These are phyloP conservation scores for Neodon shergylaensis DNA, from an alignment of 2,113 vertebrate genomes.

Conservation along the genomic window DNA sequence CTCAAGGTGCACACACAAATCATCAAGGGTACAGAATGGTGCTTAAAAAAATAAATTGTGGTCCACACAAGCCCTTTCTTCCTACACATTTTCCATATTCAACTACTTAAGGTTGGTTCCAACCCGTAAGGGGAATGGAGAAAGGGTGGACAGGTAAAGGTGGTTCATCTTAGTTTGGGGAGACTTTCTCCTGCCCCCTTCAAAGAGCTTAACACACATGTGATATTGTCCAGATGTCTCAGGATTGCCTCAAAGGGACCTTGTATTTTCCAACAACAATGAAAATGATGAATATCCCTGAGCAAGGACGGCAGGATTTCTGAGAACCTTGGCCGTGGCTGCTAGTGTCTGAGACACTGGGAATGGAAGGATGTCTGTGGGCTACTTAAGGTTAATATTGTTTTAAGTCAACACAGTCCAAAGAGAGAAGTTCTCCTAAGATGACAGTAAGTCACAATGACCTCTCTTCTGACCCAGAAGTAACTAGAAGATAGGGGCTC, in stretches of 20 bases:
- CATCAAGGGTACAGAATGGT: background rate
- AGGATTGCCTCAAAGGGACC: background rate
- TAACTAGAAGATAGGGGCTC: background rate
- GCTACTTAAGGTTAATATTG: background rate
- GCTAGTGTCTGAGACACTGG: background rate
- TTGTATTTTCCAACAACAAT: background rate
- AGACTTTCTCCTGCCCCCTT: background rate
- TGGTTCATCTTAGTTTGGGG: too few relatives aligned
- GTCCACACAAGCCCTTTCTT: background rate
- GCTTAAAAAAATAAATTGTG: background rate
- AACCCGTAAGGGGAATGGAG: background rate
- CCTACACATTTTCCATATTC: background rate
- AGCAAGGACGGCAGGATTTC: too few relatives aligned
- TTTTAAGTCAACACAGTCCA: background rate
- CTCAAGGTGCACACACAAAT: background rate
- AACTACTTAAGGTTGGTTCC: background rate
- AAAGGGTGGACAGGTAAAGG: rapidly evolving
- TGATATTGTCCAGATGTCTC: background rate
- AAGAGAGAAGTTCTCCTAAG: background rate
- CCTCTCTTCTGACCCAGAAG: background rate
- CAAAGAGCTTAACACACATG: background rate
- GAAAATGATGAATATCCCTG: background rate
- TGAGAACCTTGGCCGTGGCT: too few relatives aligned
- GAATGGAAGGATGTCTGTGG: background rate
- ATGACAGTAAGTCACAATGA: background rate